Evolutionary conservation across 2,113 vertebrate species (phyloP), one percentile per base, ranked within the genome.

Genomic region (Varanus komodoensis): DNA sequence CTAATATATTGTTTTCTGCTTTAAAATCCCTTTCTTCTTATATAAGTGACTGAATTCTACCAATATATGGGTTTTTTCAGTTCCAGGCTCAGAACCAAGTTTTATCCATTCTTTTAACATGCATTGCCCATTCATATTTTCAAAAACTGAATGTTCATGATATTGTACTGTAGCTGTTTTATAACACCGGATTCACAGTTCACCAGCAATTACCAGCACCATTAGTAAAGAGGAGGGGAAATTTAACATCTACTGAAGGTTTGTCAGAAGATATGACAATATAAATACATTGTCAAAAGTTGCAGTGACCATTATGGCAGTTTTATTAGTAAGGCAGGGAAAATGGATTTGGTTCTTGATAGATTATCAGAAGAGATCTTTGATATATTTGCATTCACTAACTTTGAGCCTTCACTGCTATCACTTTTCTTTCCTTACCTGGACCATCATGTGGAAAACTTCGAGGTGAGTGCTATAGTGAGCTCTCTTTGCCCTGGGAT

Each of bases 171-270:
- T 81, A 85, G 91, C 12, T 94, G 71, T 93, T 94, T 68, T 91
- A 93, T 61, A 93, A 93, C 80, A 94, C 77, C 89, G 93, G 90
- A 57, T 90, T 93, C 77, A 25, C 89, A 90, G 91, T 93, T 79
- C 93, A 89, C 91, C 84, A n/a, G n/a, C n/a, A n/a, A n/a, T n/a
- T n/a, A n/a, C n/a, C n/a, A n/a, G n/a, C n/a, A n/a, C n/a, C 44
- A 91, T 94, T 75, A 94, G 8, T 15, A 83, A 95, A 94, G 92
- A 52, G 92, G 54, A 52, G 44, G 8, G 69, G 78, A 91, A 82
- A 80, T 81, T 0, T 71, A 93, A 92, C 17, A 89, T 94, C 87
- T 89, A 85, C 82, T 38, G 90, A 92, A 91, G 95, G 92, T 83
- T 64, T 92, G 87, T 44, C 38, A 44, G 38, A 44, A 44, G 38